These are phyloP conservation scores for Cyphomyrus plagiostoma DNA, from an alignment of 2,113 vertebrate genomes.

Conservation along the genomic window DNA sequence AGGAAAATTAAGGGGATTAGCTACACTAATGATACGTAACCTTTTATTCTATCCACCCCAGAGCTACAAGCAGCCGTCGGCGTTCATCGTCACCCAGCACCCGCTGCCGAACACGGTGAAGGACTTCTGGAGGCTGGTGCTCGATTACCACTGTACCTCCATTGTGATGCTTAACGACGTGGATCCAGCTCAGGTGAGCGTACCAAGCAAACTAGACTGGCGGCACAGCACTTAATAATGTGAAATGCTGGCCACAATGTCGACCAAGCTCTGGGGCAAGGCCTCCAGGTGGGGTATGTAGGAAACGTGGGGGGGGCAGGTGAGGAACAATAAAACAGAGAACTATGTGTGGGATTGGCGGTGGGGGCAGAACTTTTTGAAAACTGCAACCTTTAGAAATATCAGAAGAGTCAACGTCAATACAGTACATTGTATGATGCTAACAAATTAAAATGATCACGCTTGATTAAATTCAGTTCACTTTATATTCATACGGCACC, in stretches of 20 bases:
- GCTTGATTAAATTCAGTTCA: no score
- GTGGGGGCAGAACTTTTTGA: not conserved
- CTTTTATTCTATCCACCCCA: slow-evolving; percentile 48
- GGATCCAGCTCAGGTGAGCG: slow-evolving; percentile 84
- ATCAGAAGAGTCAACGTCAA: not conserved
- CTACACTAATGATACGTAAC: not conserved
- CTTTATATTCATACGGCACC: no score
- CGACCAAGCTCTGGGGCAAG: not conserved
- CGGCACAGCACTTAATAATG: not conserved
- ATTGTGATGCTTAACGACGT: slow-evolving; percentile 97
- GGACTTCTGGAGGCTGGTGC: slow-evolving; percentile 94
- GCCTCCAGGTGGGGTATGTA: no score
- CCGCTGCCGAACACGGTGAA: slow-evolving; percentile 96
- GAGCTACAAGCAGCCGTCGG: slow-evolving; percentile 97
- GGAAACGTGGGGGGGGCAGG: not conserved
- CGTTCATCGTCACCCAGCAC: slow-evolving; percentile 97
- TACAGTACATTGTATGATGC: not conserved
- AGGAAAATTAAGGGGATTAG: not conserved
- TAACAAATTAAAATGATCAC: not conserved
- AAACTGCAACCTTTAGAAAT: not conserved
- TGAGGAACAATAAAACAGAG: not conserved
- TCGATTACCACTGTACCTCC: slow-evolving; percentile 95
- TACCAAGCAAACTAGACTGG: not conserved
- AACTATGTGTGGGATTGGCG: not conserved
- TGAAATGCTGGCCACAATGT: not conserved